Evolutionary conservation across 2,888 invertebrate genomes (phyloP).

Genomic region (Acanthosepion lycidas): DNA sequence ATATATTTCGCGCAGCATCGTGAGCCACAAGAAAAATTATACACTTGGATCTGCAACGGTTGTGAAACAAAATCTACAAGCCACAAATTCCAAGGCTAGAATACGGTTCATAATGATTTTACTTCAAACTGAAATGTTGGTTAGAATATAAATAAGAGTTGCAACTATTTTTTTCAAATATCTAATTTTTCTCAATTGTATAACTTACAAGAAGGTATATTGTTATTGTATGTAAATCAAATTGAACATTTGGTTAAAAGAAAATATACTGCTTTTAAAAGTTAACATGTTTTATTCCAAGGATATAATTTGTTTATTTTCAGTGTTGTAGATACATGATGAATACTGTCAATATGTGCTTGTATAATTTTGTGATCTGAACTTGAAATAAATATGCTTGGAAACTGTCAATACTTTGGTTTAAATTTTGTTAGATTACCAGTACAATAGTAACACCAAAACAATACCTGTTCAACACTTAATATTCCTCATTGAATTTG

Average conservation of each 20-base stretch:
- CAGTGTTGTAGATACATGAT: background rate
- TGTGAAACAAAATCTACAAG: background rate
- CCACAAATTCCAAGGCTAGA: background rate
- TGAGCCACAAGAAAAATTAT: background rate
- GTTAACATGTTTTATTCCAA: background rate
- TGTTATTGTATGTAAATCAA: background rate
- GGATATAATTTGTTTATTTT: background rate
- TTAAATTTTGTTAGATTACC: no score
- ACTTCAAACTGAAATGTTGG: background rate
- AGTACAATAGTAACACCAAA: no score
- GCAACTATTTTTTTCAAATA: constrained; percentile 10
- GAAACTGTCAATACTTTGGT: background rate
- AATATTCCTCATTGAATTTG: no score
- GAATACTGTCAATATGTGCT: background rate
- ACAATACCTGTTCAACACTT: no score
- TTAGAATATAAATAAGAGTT: background rate
- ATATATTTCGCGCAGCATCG: background rate
- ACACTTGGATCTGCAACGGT: background rate
- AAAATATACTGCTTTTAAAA: background rate
- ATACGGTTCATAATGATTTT: constrained; percentile 14
- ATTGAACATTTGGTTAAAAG: background rate
- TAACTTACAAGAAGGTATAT: background rate
- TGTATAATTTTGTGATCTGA: background rate
- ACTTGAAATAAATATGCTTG: constrained; percentile 11
- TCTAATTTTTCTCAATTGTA: constrained; percentile 33